Evolutionary conservation across 2,113 vertebrate genomes (phyloP).

Genomic region (Drymodes brunneopygia): DNA sequence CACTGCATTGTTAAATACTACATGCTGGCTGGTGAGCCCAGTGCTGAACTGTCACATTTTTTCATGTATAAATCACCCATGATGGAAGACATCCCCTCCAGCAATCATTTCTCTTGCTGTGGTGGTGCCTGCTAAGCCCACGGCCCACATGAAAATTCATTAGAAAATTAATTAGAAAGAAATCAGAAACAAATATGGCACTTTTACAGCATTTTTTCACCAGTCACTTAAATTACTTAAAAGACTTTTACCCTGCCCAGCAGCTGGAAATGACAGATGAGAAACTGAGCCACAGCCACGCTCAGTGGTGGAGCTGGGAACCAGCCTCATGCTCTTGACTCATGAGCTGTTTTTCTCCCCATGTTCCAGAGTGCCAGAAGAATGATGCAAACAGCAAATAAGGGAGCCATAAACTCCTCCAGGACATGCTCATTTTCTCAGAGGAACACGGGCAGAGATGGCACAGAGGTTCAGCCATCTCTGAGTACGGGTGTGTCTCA

Average conservation of each 20-base stretch:
- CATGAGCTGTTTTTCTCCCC: neutral
- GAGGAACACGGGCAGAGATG: neutral
- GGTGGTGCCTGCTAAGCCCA: neutral
- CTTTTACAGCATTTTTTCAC: neutral
- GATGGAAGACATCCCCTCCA: neutral
- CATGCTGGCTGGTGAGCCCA: neutral
- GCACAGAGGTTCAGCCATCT: neutral
- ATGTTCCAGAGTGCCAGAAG: neutral
- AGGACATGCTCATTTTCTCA: neutral
- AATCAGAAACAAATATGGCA: neutral
- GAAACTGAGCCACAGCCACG: neutral
- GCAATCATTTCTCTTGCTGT: neutral
- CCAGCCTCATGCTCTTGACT: neutral
- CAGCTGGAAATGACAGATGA: neutral
- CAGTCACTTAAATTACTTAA: neutral
- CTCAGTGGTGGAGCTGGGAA: neutral
- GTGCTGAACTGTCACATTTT: neutral
- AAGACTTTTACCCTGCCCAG: neutral
- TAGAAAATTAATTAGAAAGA: neutral
- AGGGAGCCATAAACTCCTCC: neutral
- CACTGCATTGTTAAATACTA: neutral
- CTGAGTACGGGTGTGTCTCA: neutral
- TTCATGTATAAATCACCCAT: neutral
- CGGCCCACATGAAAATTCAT: neutral
- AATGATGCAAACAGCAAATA: neutral